These are phyloP conservation scores for Ophion ellenae DNA, from an alignment of 2,888 invertebrate species.

Conservation along the genomic window DNA sequence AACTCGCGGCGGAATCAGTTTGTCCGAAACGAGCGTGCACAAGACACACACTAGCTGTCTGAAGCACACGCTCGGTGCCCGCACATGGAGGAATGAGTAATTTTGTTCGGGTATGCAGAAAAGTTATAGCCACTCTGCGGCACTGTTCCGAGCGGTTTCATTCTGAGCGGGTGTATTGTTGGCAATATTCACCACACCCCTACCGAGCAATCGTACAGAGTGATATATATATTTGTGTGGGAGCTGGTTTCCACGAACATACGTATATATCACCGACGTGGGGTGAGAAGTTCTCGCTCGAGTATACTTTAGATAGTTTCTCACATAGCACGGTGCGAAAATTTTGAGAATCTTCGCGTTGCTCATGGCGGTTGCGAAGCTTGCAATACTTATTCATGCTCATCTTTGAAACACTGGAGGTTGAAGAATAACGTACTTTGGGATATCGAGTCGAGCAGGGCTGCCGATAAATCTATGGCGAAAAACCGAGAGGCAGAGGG, in stretches of 20 bases:
- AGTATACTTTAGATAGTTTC: conserved; percentile 23
- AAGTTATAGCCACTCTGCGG: conserved; percentile 49
- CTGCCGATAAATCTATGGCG: conserved; percentile 55
- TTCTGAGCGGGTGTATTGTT: conserved; percentile 43
- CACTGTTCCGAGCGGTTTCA: conserved; percentile 42
- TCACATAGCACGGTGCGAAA: conserved; percentile 13
- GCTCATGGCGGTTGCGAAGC: conserved; percentile 38
- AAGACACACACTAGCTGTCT: conserved; percentile 1
- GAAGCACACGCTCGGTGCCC: not conserved
- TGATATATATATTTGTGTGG: conserved; percentile 11
- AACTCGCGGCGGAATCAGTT: conserved; percentile 26
- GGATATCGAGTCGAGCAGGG: conserved; percentile 59
- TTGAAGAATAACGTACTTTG: conserved; percentile 65
- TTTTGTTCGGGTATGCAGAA: conserved; percentile 49
- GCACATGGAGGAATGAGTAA: conserved; percentile 46
- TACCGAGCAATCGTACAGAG: conserved; percentile 1
- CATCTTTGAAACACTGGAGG: conserved; percentile 64
- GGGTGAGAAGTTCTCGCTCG: conserved; percentile 51
- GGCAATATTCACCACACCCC: conserved; percentile 22
- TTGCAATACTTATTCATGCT: conserved; percentile 68
- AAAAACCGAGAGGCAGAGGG: conserved; percentile 7
- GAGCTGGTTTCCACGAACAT: conserved; percentile 24
- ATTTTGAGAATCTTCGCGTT: conserved; percentile 50
- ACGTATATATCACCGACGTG: conserved; percentile 13
- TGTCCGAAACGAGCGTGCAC: conserved; percentile 1